Conservation (phyloP, 2,888 invertebrate genomes). For the Epinotia brunnichana region DNA sequence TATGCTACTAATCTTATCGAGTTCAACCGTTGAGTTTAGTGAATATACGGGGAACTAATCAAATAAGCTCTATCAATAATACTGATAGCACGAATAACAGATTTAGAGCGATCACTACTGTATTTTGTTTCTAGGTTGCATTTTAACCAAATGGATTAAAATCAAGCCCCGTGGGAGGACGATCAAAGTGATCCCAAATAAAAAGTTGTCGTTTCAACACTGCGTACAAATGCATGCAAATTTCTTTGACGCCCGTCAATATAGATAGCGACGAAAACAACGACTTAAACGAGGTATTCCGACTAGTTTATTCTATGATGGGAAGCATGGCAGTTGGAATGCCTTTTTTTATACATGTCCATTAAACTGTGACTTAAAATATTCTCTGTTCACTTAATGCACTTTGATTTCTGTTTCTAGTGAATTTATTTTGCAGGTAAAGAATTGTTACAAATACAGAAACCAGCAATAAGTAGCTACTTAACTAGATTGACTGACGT, state of each 20-base stretch:
- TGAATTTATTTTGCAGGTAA: too few species aligned
- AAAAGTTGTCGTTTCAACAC: background rate
- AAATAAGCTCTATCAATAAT: too few species aligned
- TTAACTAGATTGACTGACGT: too few species aligned
- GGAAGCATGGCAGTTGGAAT: background rate
- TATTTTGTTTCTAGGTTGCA: background rate
- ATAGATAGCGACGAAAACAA: background rate
- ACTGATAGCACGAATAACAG: too few species aligned
- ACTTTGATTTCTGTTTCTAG: too few species aligned
- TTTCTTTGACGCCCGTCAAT: conserved; percentile 5
- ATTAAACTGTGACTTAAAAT: background rate
- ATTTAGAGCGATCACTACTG: too few species aligned
- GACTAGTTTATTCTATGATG: background rate
- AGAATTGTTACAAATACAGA: too few species aligned
- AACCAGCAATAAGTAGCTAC: too few species aligned
- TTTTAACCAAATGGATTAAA: background rate
- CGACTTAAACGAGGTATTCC: background rate
- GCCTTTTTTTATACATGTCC: background rate
- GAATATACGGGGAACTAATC: too few species aligned
- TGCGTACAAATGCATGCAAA: background rate
- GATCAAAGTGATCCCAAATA: background rate
- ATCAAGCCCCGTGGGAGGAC: background rate
- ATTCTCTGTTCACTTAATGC: too few species aligned
- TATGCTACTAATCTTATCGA: too few species aligned
- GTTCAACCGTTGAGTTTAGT: too few species aligned